These are phyloP conservation scores for Tolmerus cingulatus DNA, from an alignment of 2,888 invertebrate genomes.

Conservation along the genomic window DNA sequence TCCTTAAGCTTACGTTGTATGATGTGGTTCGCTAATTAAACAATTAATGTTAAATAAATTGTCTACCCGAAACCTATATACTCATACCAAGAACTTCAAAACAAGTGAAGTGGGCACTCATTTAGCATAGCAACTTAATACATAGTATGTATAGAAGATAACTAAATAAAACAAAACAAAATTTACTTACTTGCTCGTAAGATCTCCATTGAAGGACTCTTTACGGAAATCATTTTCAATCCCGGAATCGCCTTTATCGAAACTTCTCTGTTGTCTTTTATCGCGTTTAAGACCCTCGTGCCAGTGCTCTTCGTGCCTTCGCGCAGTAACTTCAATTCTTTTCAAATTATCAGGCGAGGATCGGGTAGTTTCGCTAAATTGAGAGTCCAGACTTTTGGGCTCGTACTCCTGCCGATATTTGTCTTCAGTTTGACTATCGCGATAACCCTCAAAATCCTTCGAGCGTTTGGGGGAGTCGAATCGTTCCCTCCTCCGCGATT, in stretches of 20 bases:
- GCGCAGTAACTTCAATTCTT: constrained; percentile 53
- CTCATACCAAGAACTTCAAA: too few species aligned
- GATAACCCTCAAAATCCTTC: not conserved
- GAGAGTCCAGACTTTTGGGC: constrained; percentile 74
- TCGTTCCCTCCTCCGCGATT: constrained; percentile 63
- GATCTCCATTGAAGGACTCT: constrained; percentile 70
- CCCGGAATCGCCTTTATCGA: constrained; percentile 75
- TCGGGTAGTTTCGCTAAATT: constrained; percentile 67
- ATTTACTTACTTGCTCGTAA: constrained; percentile 60
- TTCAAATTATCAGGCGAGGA: constrained; percentile 68
- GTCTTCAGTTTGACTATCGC: constrained; percentile 51
- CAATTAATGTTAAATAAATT: too few species aligned
- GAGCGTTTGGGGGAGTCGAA: constrained; percentile 54
- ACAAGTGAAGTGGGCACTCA: too few species aligned
- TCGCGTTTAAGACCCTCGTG: constrained; percentile 69
- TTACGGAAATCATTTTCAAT: constrained; percentile 82
- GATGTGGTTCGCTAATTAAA: too few species aligned
- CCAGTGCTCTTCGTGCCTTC: constrained; percentile 65
- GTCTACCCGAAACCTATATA: too few species aligned
- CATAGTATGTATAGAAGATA: too few species aligned
- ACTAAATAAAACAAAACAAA: not conserved
- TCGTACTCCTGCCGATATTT: constrained; percentile 66
- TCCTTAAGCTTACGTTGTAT: too few species aligned
- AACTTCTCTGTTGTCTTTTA: constrained; percentile 62
- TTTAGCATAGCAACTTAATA: too few species aligned